Conservation (phyloP, 2,888 invertebrate species). For the Tolmerus cingulatus region DNA sequence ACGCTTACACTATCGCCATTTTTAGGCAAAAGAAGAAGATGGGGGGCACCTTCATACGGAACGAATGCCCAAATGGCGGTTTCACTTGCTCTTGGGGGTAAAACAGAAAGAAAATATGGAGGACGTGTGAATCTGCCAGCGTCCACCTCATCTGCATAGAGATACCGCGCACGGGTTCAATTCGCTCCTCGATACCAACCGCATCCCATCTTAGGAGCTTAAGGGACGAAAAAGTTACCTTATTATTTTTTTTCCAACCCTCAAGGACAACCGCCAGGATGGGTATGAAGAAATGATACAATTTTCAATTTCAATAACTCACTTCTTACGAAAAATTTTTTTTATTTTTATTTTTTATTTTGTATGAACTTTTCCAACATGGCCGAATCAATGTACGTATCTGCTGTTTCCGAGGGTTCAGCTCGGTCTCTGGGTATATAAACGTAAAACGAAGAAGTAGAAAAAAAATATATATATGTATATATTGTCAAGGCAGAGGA, state of each 20-base stretch:
- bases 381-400: background rate
- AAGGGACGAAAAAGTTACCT: background rate
- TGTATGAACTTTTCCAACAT: conserved; percentile 27
- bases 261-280: background rate
- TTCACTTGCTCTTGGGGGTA: background rate
- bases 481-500: background rate
- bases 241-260: background rate
- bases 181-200: background rate
- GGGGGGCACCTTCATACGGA: background rate
- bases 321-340: background rate
- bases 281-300: no score
- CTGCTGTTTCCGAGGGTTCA: background rate
- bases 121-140: conserved; percentile 1
- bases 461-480: no score
- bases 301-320: no score
- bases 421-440: background rate
- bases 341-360: no score
- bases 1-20: background rate
- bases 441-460: background rate
- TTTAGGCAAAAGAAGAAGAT: background rate
- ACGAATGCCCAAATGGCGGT: background rate
- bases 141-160: background rate
- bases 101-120: conserved; percentile 6
- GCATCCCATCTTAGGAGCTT: background rate
- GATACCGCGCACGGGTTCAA: background rate